Evolutionary conservation across 2,888 invertebrate genomes (phyloP), one percentile per base, ranked within the genome.

Genomic region (Zele albiditarsus): DNA sequence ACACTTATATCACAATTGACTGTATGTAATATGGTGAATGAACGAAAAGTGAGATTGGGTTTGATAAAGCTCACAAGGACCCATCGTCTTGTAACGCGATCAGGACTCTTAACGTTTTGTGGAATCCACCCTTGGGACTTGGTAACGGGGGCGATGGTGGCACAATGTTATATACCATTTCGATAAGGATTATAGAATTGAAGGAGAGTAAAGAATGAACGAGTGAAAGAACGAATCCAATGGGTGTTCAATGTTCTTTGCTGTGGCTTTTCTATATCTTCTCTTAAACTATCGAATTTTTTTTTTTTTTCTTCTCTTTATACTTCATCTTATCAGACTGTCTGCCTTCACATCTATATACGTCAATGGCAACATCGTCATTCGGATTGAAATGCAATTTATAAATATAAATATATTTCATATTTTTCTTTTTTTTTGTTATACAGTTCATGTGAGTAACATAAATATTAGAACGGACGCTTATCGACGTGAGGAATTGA

Each of bases 131-230:
- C 66, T 57, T 27, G 53, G 53, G 53, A 53, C 6, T 27, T 25
- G 65, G 38, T 46, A n/a, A 27, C 42, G 25, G 20, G 23, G 65
- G 12, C 14, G 16, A 14, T 25, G 23, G 42, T n/a, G n/a, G 10
- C 25, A 65, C n/a, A 38, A 8, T 10, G 6, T 25, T 73, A 66
- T 73, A 73, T 60, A 67, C 60, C 27, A 73, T 67, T 73, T 68
- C 67, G 60, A 73, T 68, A 73, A 58, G 67, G 67, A 67, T 73
- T 73, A 73, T 73, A 60, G 67, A 73, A 73, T 73, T 60, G 42
- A 23, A 72, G 42, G 63, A n/a, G 31, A 53, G 46, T 5, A 53
- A 71, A 33, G 71, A 57, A 71, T 46, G 49, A 72, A 27, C 53
- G 57, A 60, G 2, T 60, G 8, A 42, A 20, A 4, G 53, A 53